phyloP scores from a whole-genome alignment of 30 jellyfish, hydroid and myxozoan species.

The Pelagia noctiluca region DNA sequence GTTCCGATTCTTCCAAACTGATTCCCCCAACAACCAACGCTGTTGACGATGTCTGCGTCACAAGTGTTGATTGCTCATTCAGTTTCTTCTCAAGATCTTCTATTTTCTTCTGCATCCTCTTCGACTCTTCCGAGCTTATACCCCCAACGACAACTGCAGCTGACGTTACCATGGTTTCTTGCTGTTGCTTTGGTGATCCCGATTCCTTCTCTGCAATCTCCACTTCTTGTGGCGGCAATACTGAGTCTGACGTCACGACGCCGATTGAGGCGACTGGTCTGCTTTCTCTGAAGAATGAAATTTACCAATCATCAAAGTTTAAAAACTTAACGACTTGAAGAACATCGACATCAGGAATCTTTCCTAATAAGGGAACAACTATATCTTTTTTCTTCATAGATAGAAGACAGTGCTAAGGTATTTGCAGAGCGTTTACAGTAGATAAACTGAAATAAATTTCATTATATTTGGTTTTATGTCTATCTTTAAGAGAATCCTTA shows the following conservation, averaged over 20 bases:
- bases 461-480: too few relatives aligned
- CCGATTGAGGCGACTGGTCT: slow-evolving; percentile 59
- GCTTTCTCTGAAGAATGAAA: slow-evolving; percentile 33
- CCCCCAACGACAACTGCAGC: slow-evolving; percentile 51
- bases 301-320: too few relatives aligned
- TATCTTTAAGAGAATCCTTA: too few relatives aligned
- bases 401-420: too few relatives aligned
- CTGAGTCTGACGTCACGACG: slow-evolving; percentile 50
- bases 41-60: slow-evolving; percentile 35
- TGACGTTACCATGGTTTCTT: background rate
- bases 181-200: background rate
- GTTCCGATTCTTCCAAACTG: slow-evolving; percentile 55
- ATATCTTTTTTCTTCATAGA: too few relatives aligned
- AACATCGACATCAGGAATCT: too few relatives aligned
- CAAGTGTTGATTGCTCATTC: slow-evolving; percentile 5
- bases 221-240: background rate
- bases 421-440: too few relatives aligned
- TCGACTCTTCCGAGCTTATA: slow-evolving; percentile 57
- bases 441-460: too few relatives aligned
- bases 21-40: slow-evolving; percentile 53
- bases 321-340: too few relatives aligned
- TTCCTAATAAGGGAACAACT: too few relatives aligned
- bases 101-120: slow-evolving; percentile 44
- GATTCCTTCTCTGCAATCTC: slow-evolving; percentile 7
- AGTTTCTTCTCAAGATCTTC: slow-evolving; percentile 37